Evolutionary conservation across 2,113 vertebrate genomes (phyloP), one percentile per base, ranked within the genome.

Genomic region (Ammodytes marinus): DNA sequence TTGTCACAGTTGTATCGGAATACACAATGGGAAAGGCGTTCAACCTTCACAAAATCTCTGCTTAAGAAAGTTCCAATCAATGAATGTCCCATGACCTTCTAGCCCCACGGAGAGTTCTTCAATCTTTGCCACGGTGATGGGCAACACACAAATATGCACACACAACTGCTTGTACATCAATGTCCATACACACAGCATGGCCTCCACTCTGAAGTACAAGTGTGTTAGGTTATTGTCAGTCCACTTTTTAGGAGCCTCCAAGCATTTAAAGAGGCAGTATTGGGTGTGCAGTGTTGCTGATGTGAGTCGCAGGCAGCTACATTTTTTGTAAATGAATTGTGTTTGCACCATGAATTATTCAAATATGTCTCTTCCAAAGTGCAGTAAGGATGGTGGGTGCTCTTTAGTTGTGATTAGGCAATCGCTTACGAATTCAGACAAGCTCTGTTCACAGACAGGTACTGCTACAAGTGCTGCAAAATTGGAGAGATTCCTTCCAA

Each of bases 31-130:
- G 63, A 73, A 86, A 80, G 65, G 10, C 58, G 37, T 55, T 82
- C 78, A 89, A 75, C 83, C 85, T 84, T 86, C 65, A 84, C 63
- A 49, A 81, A 82, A 80, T 70, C 77, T 77, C 83, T 88, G 81
- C 81, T 80, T 86, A 78, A 77, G 68, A 82, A 89, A 88, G 83
- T 82, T 84, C 45, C 58, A 85, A 87, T 87, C 82, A 87, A 86
- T 91, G 84, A 67, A 80, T 71, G 80, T 74, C 57, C 80, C 76
- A 52, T 84, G 85, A 89, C 87, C 87, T 76, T 72, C 49, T 27
- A 75, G 58, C 67, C 74, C 64, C 27, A 61, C 19, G 9, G 68
- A 85, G 58, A 82, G 83, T 55, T 70, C 82, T 81, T 84, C 80
- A 89, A 74, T 86, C 69, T 84, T 82, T 47, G 77, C 75, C 59